Conservation (phyloP, 2,888 invertebrate genomes). For the Petrophora chlorosata region DNA sequence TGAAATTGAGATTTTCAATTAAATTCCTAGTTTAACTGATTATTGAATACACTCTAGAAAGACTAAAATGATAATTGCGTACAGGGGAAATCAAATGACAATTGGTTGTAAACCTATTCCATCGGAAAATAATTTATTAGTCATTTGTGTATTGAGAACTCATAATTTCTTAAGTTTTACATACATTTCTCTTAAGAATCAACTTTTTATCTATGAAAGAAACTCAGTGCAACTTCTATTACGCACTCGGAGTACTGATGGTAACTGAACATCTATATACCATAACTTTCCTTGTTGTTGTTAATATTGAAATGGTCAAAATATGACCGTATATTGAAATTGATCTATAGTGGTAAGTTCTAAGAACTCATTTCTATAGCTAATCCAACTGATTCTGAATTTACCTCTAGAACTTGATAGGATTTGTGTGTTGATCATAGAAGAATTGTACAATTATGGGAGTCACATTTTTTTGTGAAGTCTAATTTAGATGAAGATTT, state of each 20-base stretch:
- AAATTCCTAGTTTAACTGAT: conserved; percentile 23
- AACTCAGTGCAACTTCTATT: conserved; percentile 40
- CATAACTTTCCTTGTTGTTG: conserved; percentile 3
- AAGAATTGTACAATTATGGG: conserved; percentile 4
- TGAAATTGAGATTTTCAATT: conserved; percentile 38
- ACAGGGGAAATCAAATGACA: conserved; percentile 53
- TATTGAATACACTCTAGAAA: conserved; percentile 39
- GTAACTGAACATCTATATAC: conserved; percentile 5
- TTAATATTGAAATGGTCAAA: conserved; percentile 11
- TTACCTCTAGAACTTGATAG: not conserved
- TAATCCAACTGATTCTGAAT: not conserved
- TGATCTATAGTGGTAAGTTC: conserved; percentile 9
- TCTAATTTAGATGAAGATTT: not conserved
- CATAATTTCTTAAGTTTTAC: conserved; percentile 55
- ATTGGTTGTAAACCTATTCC: conserved; percentile 42
- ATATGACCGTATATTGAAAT: conserved; percentile 9
- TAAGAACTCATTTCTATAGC: not conserved
- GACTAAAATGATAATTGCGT: conserved; percentile 47
- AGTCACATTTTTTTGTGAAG: not conserved
- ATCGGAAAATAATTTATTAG: conserved; percentile 19
- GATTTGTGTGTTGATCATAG: not conserved
- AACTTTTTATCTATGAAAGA: conserved; percentile 43
- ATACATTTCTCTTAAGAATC: conserved; percentile 61
- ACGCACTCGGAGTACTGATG: conserved; percentile 30
- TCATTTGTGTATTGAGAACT: conserved; percentile 45